Conservation (phyloP, 1,140 invertebrate genomes). For the Hyles euphorbiae region DNA sequence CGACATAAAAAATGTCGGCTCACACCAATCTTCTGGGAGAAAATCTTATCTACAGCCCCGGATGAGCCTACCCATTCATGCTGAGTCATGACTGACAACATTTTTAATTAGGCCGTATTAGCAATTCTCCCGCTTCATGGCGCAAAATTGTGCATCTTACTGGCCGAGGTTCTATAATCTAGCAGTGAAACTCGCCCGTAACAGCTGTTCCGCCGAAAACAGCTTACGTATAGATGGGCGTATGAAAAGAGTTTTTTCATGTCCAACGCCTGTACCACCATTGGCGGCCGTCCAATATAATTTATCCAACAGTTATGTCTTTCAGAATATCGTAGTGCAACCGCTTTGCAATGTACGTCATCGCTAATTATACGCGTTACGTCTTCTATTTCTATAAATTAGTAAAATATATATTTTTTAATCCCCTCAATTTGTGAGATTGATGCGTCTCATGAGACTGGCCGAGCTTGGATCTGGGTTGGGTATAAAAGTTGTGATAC, state of each 20-base stretch:
- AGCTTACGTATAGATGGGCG: no score
- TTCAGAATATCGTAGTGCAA: slow-evolving; percentile 43
- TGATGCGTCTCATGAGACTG: neutral
- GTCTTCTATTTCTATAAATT: slow-evolving; percentile 13
- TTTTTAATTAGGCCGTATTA: no score
- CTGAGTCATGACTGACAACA: no score
- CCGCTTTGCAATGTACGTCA: slow-evolving; percentile 30
- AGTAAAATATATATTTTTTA: slow-evolving; percentile 4
- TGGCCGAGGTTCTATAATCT: no score
- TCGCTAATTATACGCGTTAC: slow-evolving; percentile 24
- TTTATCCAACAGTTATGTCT: slow-evolving; percentile 46
- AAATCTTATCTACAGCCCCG: no score
- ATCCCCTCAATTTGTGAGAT: slow-evolving; percentile 12
- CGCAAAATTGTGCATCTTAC: no score
- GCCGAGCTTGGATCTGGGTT: neutral
- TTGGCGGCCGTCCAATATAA: slow-evolving; percentile 41
- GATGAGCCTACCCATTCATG: no score
- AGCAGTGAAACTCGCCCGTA: no score
- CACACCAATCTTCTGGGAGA: no score
- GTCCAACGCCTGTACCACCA: slow-evolving; percentile 8
- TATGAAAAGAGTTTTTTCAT: slow-evolving; percentile 12
- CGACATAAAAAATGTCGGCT: no score
- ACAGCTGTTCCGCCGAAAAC: no score
- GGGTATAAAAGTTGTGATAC: neutral
- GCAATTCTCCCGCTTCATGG: no score